Conservation (phyloP, 2,888 invertebrate genomes). For the Catocala nupta region DNA sequence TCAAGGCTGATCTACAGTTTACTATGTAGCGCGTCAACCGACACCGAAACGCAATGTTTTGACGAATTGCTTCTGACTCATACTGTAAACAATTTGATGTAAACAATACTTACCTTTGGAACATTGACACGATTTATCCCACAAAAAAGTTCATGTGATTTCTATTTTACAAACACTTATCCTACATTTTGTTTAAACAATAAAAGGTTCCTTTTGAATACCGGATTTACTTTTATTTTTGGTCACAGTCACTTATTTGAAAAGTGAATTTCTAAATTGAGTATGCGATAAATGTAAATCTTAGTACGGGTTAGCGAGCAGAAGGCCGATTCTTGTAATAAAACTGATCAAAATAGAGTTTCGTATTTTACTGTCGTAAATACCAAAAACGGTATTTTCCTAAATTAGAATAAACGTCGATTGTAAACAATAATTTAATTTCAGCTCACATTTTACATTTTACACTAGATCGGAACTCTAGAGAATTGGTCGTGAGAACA, state of each 20-base stretch:
- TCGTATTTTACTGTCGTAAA: no score
- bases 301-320: no score
- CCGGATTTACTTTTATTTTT: conserved; percentile 1
- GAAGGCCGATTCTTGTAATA: no score
- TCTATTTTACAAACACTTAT: conserved; percentile 4
- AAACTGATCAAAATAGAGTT: no score
- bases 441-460: no score
- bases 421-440: no score
- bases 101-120: conserved; percentile 29
- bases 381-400: no score
- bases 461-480: no score
- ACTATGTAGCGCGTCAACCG: conserved; percentile 62
- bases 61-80: conserved; percentile 53
- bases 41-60: conserved; percentile 66
- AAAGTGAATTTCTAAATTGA: background rate
- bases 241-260: background rate
- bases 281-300: background rate
- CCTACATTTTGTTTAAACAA: background rate
- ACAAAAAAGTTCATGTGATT: conserved; percentile 6
- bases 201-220: background rate
- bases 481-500: no score
- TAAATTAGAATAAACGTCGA: no score
- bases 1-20: conserved; percentile 65
- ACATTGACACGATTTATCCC: conserved; percentile 19
- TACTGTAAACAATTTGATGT: conserved; percentile 18